These are phyloP conservation scores for Mastomys natalensis DNA, from an alignment of 2,113 vertebrate species.

Conservation along the genomic window DNA sequence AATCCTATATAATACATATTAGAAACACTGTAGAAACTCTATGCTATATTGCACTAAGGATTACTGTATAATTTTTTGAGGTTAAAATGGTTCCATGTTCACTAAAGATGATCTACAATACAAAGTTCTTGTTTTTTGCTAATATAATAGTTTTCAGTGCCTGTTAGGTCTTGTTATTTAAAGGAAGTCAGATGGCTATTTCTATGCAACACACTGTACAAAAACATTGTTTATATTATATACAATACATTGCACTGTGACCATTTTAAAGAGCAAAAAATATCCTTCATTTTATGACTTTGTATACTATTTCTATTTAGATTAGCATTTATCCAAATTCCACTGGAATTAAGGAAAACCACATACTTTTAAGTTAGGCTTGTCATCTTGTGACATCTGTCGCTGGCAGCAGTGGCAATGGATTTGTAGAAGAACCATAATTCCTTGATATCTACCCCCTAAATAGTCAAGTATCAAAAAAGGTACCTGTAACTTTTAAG, in stretches of 20 bases:
- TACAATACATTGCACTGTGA: slow-evolving; percentile 16
- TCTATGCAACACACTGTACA: slow-evolving; percentile 51
- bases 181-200: slow-evolving; percentile 56
- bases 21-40: slow-evolving; percentile 54
- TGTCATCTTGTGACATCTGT: slow-evolving; percentile 46
- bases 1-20: slow-evolving; percentile 50
- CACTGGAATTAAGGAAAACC: slow-evolving; percentile 17
- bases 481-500: slow-evolving; percentile 26
- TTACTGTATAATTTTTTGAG: slow-evolving; percentile 28
- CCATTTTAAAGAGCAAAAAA: slow-evolving; percentile 65
- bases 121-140: slow-evolving; percentile 48
- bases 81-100: slow-evolving; percentile 61
- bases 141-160: slow-evolving; percentile 60
- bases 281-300: slow-evolving; percentile 57
- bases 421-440: slow-evolving; percentile 56
- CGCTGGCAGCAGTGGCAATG: slow-evolving; percentile 14
- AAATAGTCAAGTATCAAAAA: slow-evolving; percentile 47
- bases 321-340: slow-evolving; percentile 55
- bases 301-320: slow-evolving; percentile 53
- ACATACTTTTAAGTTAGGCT: slow-evolving; percentile 55
- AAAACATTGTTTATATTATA: background rate
- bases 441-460: slow-evolving; percentile 36
- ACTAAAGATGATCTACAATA: slow-evolving; percentile 60
- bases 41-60: background rate
- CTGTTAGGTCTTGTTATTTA: slow-evolving; percentile 49